phyloP scores from a whole-genome alignment of 2,113 vertebrate genomes.

The Microtus oregoni region DNA sequence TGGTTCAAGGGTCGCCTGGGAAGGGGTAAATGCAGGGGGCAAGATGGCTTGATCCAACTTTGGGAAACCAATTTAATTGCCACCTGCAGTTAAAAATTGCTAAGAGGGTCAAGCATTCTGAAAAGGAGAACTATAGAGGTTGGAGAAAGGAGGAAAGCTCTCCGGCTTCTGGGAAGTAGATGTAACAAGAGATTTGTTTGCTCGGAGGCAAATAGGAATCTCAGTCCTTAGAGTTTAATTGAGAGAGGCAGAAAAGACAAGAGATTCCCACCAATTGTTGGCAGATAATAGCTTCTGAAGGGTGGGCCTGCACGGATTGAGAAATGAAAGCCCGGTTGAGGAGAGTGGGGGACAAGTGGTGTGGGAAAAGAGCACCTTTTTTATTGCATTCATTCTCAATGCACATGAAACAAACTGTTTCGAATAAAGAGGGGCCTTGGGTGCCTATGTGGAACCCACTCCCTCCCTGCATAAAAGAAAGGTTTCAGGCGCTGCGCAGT shows the following conservation, averaged over 20 bases:
- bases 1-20: conserved; percentile 16
- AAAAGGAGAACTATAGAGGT: conserved; percentile 62
- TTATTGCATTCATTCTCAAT: conserved; percentile 56
- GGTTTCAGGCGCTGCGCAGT: background rate
- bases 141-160: conserved; percentile 61
- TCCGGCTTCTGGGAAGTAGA: conserved; percentile 65
- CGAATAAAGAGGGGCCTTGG: conserved; percentile 54
- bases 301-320: conserved; percentile 3
- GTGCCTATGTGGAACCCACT: conserved; percentile 23
- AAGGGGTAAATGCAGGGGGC: conserved; percentile 20
- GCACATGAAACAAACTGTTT: conserved; percentile 57
- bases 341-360: conserved; percentile 48
- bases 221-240: conserved; percentile 62
- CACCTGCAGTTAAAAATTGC: conserved; percentile 71
- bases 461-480: background rate
- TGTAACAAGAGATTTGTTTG: conserved; percentile 73
- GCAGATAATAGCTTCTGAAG: conserved; percentile 73
- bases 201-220: conserved; percentile 60
- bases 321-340: conserved; percentile 58
- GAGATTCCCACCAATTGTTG: conserved; percentile 63
- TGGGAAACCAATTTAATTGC: conserved; percentile 69
- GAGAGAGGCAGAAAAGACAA: conserved; percentile 65
- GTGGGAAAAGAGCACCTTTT: conserved; percentile 75
- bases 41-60: conserved; percentile 32
- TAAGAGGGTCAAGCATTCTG: conserved; percentile 66